A percentile compares a stretch with the other conserved stretches of the same genome.
Evolutionary conservation across 1,140 invertebrate genomes (phyloP).

Genomic region (Aricia agestis): DNA sequence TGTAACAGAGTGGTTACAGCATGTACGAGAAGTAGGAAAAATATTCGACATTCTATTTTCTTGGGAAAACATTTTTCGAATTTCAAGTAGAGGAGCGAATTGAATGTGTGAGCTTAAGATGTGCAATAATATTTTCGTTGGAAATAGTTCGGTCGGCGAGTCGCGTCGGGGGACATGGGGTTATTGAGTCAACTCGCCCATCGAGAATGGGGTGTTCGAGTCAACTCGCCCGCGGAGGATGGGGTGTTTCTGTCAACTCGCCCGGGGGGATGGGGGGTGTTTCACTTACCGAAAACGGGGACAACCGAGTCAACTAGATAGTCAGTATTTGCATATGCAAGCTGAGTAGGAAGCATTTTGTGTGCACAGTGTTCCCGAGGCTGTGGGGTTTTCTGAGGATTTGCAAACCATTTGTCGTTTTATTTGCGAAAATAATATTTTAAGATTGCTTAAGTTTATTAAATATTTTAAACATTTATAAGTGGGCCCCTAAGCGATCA

Average conservation of each 20-base stretch:
- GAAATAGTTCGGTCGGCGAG: neutral
- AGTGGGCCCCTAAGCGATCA: too few species aligned
- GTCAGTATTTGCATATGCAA: neutral
- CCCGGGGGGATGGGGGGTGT: neutral
- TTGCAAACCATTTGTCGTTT: neutral
- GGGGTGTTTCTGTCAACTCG: neutral
- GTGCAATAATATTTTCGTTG: constrained; percentile 9
- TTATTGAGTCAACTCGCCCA: neutral
- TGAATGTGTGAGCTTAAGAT: constrained; percentile 11
- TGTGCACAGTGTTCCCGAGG: neutral
- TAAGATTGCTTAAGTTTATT: neutral
- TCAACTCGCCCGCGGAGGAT: neutral
- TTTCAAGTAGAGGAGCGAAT: neutral
- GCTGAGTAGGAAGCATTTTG: neutral
- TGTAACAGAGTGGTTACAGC: neutral
- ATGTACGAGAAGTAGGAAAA: neutral
- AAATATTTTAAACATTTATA: neutral
- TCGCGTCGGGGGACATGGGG: neutral
- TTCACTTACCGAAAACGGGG: neutral
- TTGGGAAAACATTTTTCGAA: neutral
- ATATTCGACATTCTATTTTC: neutral
- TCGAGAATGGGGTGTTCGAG: neutral
- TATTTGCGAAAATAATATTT: neutral
- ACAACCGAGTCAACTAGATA: too few species aligned
- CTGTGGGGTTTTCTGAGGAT: neutral